A percentile compares a stretch with the other conserved stretches of the same genome.
Evolutionary conservation across 2,797 vertebrate species (phyloP).

Genomic region (Chelonia mydas): DNA sequence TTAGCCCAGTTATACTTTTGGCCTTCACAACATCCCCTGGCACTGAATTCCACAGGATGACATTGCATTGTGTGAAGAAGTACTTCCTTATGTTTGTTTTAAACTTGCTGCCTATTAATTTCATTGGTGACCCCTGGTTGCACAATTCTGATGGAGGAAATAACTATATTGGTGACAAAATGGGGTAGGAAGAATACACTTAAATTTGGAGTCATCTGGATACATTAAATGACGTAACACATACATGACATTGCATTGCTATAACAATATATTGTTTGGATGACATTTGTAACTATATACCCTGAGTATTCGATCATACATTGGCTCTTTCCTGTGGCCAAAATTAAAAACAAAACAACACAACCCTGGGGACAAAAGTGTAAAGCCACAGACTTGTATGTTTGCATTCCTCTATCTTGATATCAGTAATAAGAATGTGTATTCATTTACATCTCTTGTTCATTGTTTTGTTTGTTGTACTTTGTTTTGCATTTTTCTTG

Average conservation of each 20-base stretch:
- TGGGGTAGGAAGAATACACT: neutral
- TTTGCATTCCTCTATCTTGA: slow-evolving; percentile 56
- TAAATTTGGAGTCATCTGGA: neutral
- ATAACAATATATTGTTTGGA: neutral
- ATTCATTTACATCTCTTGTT: slow-evolving; percentile 32
- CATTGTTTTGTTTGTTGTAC: neutral
- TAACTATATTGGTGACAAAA: neutral
- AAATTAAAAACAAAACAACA: slow-evolving; percentile 47
- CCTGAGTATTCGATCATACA: slow-evolving; percentile 37
- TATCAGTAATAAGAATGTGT: slow-evolving; percentile 14
- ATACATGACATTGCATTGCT: neutral
- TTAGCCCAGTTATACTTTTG: too few species aligned
- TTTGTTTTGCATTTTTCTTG: slow-evolving; percentile 18
- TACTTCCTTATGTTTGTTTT: too few species aligned
- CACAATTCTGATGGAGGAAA: neutral
- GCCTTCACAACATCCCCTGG: too few species aligned
- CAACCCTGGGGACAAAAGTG: slow-evolving; percentile 16
- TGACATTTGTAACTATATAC: neutral
- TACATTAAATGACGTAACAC: neutral
- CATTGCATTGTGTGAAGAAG: too few species aligned
- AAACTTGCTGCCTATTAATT: too few species aligned
- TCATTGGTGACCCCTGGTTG: neutral
- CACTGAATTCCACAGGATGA: too few species aligned
- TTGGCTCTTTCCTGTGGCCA: slow-evolving; percentile 37
- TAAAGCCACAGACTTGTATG: slow-evolving; percentile 19